These are phyloP conservation scores for Galeruca laticollis DNA, from an alignment of 2,888 invertebrate species.

Conservation along the genomic window DNA sequence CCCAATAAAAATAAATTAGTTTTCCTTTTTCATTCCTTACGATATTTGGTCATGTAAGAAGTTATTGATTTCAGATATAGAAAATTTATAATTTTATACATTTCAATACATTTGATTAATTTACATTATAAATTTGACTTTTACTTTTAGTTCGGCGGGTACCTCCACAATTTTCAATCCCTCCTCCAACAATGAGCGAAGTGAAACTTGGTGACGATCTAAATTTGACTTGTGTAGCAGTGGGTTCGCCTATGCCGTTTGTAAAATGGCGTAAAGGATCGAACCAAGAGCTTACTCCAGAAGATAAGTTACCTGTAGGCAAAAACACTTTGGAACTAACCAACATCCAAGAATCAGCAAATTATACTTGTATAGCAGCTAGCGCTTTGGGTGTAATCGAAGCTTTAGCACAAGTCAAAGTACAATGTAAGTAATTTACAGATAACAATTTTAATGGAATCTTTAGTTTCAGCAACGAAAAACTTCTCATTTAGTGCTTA, in stretches of 20 bases:
- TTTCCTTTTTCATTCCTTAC: not conserved
- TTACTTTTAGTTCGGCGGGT: slow-evolving; percentile 86
- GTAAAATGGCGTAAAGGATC: slow-evolving; percentile 95
- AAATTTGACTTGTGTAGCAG: slow-evolving; percentile 96
- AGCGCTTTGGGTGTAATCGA: slow-evolving; percentile 95
- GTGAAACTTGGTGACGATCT: slow-evolving; percentile 93
- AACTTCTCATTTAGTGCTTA: no score
- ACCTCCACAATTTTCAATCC: slow-evolving; percentile 94
- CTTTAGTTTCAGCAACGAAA: no score
- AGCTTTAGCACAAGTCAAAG: slow-evolving; percentile 88
- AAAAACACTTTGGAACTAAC: slow-evolving; percentile 88
- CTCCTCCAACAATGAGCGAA: slow-evolving; percentile 86
- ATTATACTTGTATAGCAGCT: slow-evolving; percentile 97
- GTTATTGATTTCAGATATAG: no score
- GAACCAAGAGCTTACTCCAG: slow-evolving; percentile 86
- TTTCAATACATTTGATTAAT: no score
- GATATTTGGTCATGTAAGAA: no score
- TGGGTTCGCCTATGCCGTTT: slow-evolving; percentile 97
- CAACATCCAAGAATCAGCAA: slow-evolving; percentile 91
- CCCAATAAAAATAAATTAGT: slow-evolving; percentile 5
- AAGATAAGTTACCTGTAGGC: slow-evolving; percentile 87
- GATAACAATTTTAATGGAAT: no score
- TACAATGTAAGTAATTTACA: slow-evolving; percentile 93
- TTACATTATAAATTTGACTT: no score
- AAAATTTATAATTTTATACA: no score